Base-by-base conservation (phyloP, 2,888 invertebrate genomes). In the Orchesellides sinensis region DNA sequence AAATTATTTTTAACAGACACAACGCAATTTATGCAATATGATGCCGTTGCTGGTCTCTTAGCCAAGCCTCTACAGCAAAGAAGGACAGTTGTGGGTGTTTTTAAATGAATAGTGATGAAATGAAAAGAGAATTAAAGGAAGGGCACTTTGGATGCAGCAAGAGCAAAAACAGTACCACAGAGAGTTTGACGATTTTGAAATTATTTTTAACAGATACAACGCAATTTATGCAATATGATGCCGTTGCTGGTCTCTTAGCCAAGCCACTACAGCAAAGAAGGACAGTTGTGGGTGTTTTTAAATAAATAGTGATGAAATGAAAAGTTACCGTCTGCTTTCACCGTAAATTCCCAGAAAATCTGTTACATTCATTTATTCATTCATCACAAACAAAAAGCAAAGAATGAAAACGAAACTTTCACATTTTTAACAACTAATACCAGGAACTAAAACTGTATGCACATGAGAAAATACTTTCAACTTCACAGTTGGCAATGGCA, bases 351-450 rank as follows among this genome's bases (percentile, higher is more conserved):
- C 10, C 17, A 40, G 59, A 40, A 72, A 72, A 59, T 59, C 27
- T 59, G 40, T 45, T n/a, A 27, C 59, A 14, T 47, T 73, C 73
- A 27, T 63, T 61, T 45, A 14, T 61, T 63, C 47, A 61, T 61
- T 73, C 73, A 47, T 73, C 73, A 56, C 56, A 27, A 25, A 70
- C 45, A 68, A 56, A 35, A 56, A 66, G 49, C 45, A 49, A 49
- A 49, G 19, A 49, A 47, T n/a, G n/a, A n/a, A n/a, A n/a, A n/a
- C n/a, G n/a, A n/a, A n/a, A n/a, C n/a, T n/a, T n/a, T n/a, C n/a
- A n/a, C n/a, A n/a, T n/a, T n/a, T n/a, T n/a, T 25, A 56, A 72
- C 14, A 35, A 35, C n/a, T 19, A 69, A 29, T 52, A 66, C 17
- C 52, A 19, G 54, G 35, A 40, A 54, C 12, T 6, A 52, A 17